These are phyloP conservation scores for Camelus bactrianus DNA, from an alignment of 2,113 vertebrate genomes.

Conservation along the genomic window DNA sequence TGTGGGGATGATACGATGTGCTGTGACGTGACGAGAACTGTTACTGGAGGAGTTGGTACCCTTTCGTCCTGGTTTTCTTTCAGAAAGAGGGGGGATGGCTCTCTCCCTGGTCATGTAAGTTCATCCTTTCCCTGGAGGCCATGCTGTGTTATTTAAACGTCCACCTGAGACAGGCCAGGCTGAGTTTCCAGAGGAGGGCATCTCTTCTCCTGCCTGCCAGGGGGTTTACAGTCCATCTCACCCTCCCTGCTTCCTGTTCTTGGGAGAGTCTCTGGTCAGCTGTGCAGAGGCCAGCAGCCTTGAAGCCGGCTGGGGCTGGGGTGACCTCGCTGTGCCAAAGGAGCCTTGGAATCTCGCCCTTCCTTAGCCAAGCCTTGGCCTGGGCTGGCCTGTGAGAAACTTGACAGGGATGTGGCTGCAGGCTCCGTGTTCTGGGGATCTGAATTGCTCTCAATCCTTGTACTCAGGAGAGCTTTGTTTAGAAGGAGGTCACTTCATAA, in stretches of 20 bases:
- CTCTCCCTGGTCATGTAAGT: neutral
- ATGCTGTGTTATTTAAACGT: neutral
- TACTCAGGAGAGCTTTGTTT: neutral
- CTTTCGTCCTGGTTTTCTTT: conserved; percentile 12
- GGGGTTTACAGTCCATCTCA: neutral
- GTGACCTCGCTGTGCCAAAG: too few species aligned
- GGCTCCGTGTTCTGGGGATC: neutral
- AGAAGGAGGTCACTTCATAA: neutral
- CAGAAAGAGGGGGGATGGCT: neutral
- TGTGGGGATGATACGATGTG: neutral
- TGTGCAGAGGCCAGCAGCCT: neutral
- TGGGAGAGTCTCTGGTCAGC: neutral
- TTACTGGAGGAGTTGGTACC: neutral
- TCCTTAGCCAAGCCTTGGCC: neutral
- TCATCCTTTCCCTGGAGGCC: neutral
- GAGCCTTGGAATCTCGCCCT: neutral
- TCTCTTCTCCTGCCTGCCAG: neutral
- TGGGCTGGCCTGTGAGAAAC: neutral
- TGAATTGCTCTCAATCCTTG: neutral
- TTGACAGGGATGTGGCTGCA: neutral
- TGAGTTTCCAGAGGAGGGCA: neutral
- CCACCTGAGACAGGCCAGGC: neutral
- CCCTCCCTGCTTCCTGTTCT: neutral
- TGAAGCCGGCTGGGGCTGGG: neutral
- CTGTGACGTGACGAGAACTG: neutral